These are phyloP conservation scores for Chrysotoxum bicinctum DNA, from an alignment of 2,888 invertebrate genomes.

Conservation along the genomic window DNA sequence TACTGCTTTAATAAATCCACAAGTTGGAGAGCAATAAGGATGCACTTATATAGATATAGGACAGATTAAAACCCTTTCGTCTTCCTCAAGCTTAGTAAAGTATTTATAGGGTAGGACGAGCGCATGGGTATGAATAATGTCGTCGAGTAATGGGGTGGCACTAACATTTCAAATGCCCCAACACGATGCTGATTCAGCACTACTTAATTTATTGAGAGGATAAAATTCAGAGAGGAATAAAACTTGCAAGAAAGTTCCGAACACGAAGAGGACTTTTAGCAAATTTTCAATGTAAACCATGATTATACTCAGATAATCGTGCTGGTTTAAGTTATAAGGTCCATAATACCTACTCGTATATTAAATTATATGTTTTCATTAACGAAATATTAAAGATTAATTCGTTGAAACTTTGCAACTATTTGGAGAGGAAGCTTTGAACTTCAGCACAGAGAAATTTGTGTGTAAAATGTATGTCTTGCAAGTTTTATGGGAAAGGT, in stretches of 20 bases:
- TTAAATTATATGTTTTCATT: too few species aligned
- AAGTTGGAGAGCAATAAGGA: constrained; percentile 65
- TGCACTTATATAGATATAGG: constrained; percentile 48
- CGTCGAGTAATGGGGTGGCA: constrained; percentile 56
- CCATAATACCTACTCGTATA: background rate
- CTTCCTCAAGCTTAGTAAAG: background rate
- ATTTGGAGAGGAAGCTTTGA: too few species aligned
- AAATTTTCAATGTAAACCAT: background rate
- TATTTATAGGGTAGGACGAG: background rate
- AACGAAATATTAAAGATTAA: too few species aligned
- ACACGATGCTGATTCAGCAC: constrained; percentile 50
- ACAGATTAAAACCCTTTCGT: constrained; percentile 57
- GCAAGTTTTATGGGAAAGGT: too few species aligned
- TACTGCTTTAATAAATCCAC: constrained; percentile 60
- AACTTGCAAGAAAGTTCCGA: background rate
- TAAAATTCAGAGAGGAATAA: constrained; percentile 24
- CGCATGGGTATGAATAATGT: constrained; percentile 60
- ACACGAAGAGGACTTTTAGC: background rate
- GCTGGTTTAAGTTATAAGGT: background rate
- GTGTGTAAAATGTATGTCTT: too few species aligned
- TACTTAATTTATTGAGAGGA: constrained; percentile 51
- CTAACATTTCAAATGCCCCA: constrained; percentile 35
- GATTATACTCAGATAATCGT: background rate
- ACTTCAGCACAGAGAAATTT: too few species aligned
- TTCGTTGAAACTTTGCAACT: too few species aligned